A percentile compares a stretch with the other conserved stretches of the same genome.
Conservation (phyloP, 2,797 vertebrate genomes). For the Helostoma temminkii region DNA sequence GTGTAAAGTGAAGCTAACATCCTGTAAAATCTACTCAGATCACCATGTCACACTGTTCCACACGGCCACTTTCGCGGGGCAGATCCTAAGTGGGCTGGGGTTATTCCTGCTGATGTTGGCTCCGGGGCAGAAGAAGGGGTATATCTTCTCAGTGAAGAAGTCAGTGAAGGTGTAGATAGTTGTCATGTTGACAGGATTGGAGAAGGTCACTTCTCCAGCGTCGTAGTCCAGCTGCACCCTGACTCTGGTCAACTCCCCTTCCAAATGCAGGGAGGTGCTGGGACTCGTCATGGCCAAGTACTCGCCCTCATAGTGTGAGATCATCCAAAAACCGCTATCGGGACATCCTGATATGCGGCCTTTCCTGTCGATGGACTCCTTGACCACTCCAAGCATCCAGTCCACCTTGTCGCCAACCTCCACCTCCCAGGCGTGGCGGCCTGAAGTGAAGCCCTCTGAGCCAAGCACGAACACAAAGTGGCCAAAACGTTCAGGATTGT, state of each 20-base stretch:
- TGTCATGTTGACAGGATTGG: constrained; percentile 79
- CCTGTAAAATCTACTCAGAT: constrained; percentile 24
- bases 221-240: constrained; percentile 84
- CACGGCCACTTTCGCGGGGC: constrained; percentile 81
- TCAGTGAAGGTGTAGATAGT: constrained; percentile 82
- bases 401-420: constrained; percentile 83
- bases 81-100: constrained; percentile 82
- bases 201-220: constrained; percentile 81
- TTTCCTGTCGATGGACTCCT: constrained; percentile 82
- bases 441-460: constrained; percentile 81
- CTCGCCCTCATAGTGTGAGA: constrained; percentile 81
- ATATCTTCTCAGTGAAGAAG: constrained; percentile 83
- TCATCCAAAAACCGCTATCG: constrained; percentile 86
- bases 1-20: background rate
- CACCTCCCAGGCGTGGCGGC: constrained; percentile 87
- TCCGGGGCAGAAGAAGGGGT: constrained; percentile 87
- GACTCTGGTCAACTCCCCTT: constrained; percentile 72
- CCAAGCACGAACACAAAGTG: constrained; percentile 86
- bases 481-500: constrained; percentile 84
- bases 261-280: constrained; percentile 63
- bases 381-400: constrained; percentile 87
- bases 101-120: constrained; percentile 86
- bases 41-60: constrained; percentile 87
- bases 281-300: constrained; percentile 86
- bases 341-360: constrained; percentile 84